phyloP scores from a whole-genome alignment of 2,888 invertebrate species.

The Andrena bicolor region DNA sequence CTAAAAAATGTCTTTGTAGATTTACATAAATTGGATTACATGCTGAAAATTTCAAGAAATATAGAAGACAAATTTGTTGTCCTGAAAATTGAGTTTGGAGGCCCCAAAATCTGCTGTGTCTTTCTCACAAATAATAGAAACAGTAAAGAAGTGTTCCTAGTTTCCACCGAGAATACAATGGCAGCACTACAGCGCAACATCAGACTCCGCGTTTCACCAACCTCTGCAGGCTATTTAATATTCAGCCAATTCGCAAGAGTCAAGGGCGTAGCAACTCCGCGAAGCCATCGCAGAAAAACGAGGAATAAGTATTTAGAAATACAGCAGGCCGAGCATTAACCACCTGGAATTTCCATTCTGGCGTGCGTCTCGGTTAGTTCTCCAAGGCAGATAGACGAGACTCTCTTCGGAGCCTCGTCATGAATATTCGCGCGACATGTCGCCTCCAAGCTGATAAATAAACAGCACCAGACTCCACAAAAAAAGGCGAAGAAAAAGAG shows the following conservation, averaged over 20 bases:
- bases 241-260: neutral
- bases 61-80: no score
- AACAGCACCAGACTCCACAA: neutral
- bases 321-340: neutral
- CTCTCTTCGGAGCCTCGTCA: neutral
- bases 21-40: no score
- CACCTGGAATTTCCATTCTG: neutral
- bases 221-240: no score
- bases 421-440: constrained; percentile 6
- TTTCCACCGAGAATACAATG: no score
- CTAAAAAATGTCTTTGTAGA: no score
- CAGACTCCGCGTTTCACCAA: neutral
- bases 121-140: no score
- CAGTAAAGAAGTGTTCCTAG: no score
- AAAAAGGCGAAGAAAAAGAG: neutral
- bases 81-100: no score
- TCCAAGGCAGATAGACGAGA: neutral
- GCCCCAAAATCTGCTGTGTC: no score
- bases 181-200: neutral
- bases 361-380: neutral
- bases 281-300: neutral
- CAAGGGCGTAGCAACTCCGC: neutral
- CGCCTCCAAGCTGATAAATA: constrained; percentile 23
- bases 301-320: neutral
- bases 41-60: no score